Conservation (phyloP, 2,113 vertebrate genomes). For the Clarias batrachus region DNA sequence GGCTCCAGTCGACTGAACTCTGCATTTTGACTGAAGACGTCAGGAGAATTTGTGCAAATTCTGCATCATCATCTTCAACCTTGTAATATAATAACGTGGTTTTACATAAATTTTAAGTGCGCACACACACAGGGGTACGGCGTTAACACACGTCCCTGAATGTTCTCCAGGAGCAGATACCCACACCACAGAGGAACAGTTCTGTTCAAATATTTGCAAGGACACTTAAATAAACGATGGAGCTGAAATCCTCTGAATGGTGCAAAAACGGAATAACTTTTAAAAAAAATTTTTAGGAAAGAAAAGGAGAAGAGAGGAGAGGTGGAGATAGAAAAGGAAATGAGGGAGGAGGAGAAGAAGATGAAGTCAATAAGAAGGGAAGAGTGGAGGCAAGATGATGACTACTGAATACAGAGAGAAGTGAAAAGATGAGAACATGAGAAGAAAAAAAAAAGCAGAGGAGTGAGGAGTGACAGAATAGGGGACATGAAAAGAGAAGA, state of each 20-base stretch:
- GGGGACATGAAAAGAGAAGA: too few relatives aligned
- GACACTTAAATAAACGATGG: neutral
- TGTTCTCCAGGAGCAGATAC: neutral
- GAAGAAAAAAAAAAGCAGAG: too few relatives aligned
- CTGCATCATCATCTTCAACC: neutral
- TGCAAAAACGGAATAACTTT: neutral
- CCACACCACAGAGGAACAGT: neutral
- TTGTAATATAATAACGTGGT: neutral
- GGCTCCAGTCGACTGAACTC: neutral
- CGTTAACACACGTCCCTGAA: slow-evolving; percentile 10
- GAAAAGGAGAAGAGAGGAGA: too few relatives aligned
- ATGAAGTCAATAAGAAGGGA: too few relatives aligned
- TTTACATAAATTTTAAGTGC: neutral
- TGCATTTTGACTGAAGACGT: neutral
- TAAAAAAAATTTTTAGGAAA: too few relatives aligned
- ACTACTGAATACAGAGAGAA: too few relatives aligned
- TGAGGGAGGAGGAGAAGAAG: too few relatives aligned
- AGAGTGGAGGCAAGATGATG: too few relatives aligned
- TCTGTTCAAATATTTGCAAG: neutral
- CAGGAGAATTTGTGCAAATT: neutral
- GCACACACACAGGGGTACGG: neutral
- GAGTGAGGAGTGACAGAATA: too few relatives aligned
- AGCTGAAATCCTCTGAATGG: neutral
- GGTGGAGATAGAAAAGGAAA: too few relatives aligned
- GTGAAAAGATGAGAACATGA: too few relatives aligned